Percentiles rank a stretch among this genome's conserved stretches.
Evolutionary conservation across 2,113 vertebrate species (phyloP).

Genomic region (Formicarius rufipectus): DNA sequence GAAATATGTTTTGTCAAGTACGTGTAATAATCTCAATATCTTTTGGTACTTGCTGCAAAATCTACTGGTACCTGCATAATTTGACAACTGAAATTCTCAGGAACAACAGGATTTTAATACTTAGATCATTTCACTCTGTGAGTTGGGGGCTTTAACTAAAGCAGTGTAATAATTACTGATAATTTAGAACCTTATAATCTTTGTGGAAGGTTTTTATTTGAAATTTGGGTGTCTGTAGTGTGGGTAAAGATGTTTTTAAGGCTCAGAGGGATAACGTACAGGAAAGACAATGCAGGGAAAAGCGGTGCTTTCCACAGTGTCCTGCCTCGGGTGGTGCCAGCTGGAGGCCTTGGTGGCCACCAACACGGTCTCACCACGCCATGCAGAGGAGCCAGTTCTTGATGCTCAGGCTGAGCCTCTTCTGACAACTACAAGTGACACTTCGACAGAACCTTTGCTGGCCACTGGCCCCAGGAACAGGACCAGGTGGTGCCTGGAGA

Average conservation of each 20-base stretch:
- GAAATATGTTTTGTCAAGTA: neutral
- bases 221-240: neutral
- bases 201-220: neutral
- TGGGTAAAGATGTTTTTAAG: neutral
- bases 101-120: neutral
- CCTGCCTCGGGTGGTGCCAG: neutral
- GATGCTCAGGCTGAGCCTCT: neutral
- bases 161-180: neutral
- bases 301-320: neutral
- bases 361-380: neutral
- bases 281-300: neutral
- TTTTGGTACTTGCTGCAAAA: neutral
- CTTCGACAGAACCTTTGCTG: neutral
- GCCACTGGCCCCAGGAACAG: neutral
- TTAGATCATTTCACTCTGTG: neutral
- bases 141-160: neutral
- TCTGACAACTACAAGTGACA: neutral
- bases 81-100: neutral
- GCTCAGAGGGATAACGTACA: neutral
- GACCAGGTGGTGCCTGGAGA: neutral
- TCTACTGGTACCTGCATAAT: neutral
- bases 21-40: neutral
- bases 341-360: neutral
- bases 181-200: neutral
- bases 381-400: neutral